Base-by-base conservation (phyloP, 2,113 vertebrate species). In the Catharus fuscescens region DNA sequence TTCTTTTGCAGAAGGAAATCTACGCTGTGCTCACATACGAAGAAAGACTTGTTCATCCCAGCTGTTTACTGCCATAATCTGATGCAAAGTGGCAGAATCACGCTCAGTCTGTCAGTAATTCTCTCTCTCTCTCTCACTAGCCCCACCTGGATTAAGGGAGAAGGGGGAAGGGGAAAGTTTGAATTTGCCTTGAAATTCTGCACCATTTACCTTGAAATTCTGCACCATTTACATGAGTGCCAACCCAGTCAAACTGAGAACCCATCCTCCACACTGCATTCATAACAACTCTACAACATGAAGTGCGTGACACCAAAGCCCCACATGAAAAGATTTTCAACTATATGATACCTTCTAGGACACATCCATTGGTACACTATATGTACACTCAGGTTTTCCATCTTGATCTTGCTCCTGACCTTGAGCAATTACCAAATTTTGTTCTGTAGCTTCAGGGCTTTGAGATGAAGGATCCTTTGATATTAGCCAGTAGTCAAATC, bases 301-400 rank as follows among this genome's bases (percentile, higher is more conserved):
- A 76, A 52, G 4, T 19, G 28, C 26, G 62, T 67, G 14, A 64
- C 26, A 28, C 7, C 14, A 60, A 50, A 81, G 12, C 36, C 62
- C 4, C 13, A 29, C 16, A 24, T 17, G 47, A 70, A 73, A 67
- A 5, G 7, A 36, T 69, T 24, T 2, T 77, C n/a, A 72, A 13
- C 9, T 4, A 23, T 38, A 14, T 1, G 1, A 28, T 17, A 53
- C 20, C 44, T 78, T 67, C 24, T 31, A 36, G 14, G 2, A 25
- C 21, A 20, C 34, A 73, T 34, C 29, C 1, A 0, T 4, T 28
- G 6, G 15, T 61, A 23, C 4, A 26, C 6, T 36, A 10, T 38
- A 38, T 38, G 38, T 38, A 38, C 31, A 45, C 15, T 56, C 5
- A 4, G 17, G 7, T 61, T 18, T 11, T 77, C 26, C 8, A 1